phyloP scores from a whole-genome alignment of 2,797 vertebrate species.

The Amniataba percoides region DNA sequence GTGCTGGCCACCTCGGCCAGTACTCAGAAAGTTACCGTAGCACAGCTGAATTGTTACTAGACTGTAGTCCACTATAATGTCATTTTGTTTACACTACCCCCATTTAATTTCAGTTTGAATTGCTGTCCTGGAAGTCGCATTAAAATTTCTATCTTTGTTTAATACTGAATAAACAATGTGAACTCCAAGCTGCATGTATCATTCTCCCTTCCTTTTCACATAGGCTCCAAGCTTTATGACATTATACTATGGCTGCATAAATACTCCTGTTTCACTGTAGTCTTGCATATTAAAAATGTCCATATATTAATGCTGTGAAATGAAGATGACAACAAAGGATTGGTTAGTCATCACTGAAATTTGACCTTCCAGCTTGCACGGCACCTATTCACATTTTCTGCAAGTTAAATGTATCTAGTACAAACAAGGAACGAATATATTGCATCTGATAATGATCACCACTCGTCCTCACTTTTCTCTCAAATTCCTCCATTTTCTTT shows the following conservation, averaged over 20 bases:
- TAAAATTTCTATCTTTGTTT: constrained; percentile 73
- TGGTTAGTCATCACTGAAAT: constrained; percentile 9
- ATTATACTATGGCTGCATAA: constrained; percentile 26
- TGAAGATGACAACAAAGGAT: constrained; percentile 4
- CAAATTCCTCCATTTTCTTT: not conserved
- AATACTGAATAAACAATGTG: constrained; percentile 85
- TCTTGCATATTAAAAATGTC: not conserved
- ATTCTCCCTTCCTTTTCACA: constrained; percentile 30
- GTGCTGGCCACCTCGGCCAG: constrained; percentile 55
- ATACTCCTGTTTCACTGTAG: constrained; percentile 14
- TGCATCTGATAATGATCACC: not conserved
- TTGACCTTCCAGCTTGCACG: not conserved
- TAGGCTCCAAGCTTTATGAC: constrained; percentile 16
- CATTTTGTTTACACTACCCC: constrained; percentile 80
- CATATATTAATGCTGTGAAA: not conserved
- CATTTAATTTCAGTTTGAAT: constrained; percentile 71
- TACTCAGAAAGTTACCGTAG: constrained; percentile 49
- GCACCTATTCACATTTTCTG: not conserved
- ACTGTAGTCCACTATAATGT: constrained; percentile 77
- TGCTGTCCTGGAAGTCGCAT: constrained; percentile 76
- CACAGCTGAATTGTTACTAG: constrained; percentile 66
- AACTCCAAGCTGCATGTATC: constrained; percentile 63
- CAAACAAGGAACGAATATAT: not conserved
- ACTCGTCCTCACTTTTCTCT: not conserved
- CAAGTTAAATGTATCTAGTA: not conserved